Conservation (phyloP, 2,888 invertebrate species). For the Gordius sp. region DNA sequence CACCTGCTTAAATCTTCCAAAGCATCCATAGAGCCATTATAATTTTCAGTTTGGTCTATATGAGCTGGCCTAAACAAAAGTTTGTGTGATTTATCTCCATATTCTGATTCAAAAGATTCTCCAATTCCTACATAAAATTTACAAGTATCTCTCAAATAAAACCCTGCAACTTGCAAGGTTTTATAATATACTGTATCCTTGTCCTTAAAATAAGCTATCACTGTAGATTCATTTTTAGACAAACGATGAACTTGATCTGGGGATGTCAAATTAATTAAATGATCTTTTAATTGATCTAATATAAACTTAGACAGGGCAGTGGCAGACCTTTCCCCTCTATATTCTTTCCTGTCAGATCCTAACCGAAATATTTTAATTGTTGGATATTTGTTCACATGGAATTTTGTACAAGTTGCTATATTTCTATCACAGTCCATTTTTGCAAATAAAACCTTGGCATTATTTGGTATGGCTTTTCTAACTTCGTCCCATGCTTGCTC, state of each 20-base stretch:
- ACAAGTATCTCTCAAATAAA: not conserved
- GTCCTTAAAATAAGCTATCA: constrained; percentile 27
- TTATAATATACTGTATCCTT: not conserved
- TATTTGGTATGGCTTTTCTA: constrained; percentile 19
- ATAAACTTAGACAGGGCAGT: constrained; percentile 62
- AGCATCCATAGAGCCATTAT: constrained; percentile 19
- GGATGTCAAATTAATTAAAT: not conserved
- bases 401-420: constrained; percentile 28
- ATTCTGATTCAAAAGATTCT: not conserved
- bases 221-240: constrained; percentile 27
- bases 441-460: constrained; percentile 47
- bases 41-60: not conserved
- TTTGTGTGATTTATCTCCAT: not conserved
- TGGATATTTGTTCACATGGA: constrained; percentile 90
- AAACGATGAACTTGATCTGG: not conserved
- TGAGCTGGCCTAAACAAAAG: not conserved
- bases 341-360: constrained; percentile 49
- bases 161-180: not conserved
- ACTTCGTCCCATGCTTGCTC: constrained; percentile 76
- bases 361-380: constrained; percentile 57
- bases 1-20: constrained; percentile 52
- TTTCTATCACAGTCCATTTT: constrained; percentile 91
- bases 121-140: not conserved
- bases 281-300: not conserved
- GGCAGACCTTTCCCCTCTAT: constrained; percentile 57